A percentile compares a stretch with the other conserved stretches of the same genome.
phyloP scores from a whole-genome alignment of 1,140 invertebrate species.

The Panagrolaimus sp. region DNA sequence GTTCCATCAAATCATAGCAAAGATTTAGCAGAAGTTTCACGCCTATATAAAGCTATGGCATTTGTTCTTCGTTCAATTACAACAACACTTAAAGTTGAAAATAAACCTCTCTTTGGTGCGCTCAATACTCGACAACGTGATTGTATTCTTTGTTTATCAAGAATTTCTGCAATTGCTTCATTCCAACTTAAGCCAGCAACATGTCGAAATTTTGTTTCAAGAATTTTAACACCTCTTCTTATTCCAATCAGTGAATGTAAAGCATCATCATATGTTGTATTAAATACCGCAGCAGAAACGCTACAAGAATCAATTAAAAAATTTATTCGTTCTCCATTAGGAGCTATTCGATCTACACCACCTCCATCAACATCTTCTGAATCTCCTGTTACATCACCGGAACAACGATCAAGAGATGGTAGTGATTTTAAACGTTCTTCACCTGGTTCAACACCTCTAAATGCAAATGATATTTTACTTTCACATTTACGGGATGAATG shows the following conservation, averaged over 20 bases:
- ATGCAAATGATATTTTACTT: not conserved
- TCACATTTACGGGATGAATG: not conserved
- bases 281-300: no score
- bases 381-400: no score
- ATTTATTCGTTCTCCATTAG: not conserved
- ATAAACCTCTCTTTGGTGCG: constrained; percentile 55
- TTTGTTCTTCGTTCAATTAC: constrained; percentile 46
- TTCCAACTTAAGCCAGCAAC: constrained; percentile 40
- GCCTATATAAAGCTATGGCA: constrained; percentile 41
- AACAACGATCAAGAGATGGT: no score
- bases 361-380: no score
- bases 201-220: constrained; percentile 27
- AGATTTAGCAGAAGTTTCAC: constrained; percentile 19
- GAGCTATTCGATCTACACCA: no score
- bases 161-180: constrained; percentile 41
- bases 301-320: not conserved
- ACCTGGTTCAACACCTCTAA: not conserved
- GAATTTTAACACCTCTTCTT: constrained; percentile 33
- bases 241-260: constrained; percentile 10
- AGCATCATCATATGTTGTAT: no score
- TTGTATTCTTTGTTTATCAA: constrained; percentile 42
- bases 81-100: constrained; percentile 43
- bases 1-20: not conserved
- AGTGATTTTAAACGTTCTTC: not conserved
- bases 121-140: constrained; percentile 52